These are phyloP conservation scores for Rhynchotus rufescens DNA, from an alignment of 2,797 vertebrate genomes.

Conservation along the genomic window DNA sequence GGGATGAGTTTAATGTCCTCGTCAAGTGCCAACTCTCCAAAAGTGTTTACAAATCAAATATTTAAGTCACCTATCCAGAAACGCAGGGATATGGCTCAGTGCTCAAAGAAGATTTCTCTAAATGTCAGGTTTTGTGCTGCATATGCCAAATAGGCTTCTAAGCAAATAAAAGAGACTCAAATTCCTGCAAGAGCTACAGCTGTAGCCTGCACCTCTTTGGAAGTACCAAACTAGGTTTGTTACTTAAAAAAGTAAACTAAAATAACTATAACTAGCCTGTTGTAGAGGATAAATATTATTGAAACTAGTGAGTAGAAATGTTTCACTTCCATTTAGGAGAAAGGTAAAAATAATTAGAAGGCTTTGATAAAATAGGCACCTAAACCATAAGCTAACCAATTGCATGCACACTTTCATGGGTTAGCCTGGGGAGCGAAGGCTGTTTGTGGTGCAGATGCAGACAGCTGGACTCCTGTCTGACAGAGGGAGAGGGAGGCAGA, in stretches of 20 bases:
- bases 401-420: neutral
- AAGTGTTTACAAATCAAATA: slow-evolving; percentile 16
- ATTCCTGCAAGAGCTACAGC: neutral
- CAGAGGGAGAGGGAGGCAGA: fast-evolving
- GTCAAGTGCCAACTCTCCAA: neutral
- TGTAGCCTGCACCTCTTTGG: neutral
- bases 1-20: neutral
- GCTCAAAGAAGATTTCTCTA: neutral
- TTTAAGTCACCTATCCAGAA: neutral
- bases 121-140: neutral
- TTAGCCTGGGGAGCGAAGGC: neutral
- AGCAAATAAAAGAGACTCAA: neutral
- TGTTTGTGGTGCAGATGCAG: fast-evolving
- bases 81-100: neutral
- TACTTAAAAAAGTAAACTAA: neutral
- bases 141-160: neutral
- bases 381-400: neutral
- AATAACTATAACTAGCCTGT: neutral
- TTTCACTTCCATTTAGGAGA: neutral
- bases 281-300: neutral
- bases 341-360: neutral
- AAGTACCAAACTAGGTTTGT: neutral
- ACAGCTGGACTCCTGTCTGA: neutral
- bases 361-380: neutral
- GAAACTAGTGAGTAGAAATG: neutral